Evolutionary conservation across 2,888 invertebrate species (phyloP).

Genomic region (Caenorhabditis angaria): DNA sequence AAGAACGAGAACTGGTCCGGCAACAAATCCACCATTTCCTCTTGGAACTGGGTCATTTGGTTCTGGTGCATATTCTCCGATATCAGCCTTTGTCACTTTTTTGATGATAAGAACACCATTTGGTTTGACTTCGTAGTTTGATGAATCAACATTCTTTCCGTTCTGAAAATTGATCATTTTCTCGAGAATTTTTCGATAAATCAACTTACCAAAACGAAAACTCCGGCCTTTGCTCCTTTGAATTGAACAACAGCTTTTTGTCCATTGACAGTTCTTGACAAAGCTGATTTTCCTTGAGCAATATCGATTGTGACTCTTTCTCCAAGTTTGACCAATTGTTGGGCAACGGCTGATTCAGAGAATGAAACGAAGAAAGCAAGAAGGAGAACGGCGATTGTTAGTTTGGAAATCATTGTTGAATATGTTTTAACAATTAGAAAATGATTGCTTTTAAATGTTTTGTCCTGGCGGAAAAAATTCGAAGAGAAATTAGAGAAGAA

Average conservation of each 20-base stretch:
- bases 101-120: constrained; percentile 27
- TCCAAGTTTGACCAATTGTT: background rate
- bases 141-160: constrained; percentile 9
- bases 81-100: constrained; percentile 36
- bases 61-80: constrained; percentile 25
- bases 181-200: background rate
- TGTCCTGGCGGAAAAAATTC: too few relatives aligned
- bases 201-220: constrained; percentile 8
- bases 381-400: background rate
- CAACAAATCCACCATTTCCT: background rate
- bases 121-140: constrained; percentile 6
- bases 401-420: background rate
- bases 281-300: background rate
- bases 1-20: background rate
- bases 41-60: constrained; percentile 1
- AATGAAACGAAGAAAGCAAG: background rate
- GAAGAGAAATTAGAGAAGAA: too few relatives aligned
- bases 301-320: background rate
- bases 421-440: background rate
- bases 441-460: background rate
- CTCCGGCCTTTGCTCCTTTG: background rate
- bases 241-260: background rate
- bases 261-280: background rate
- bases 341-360: background rate
- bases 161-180: constrained; percentile 10